A percentile compares a stretch with the other conserved stretches of the same genome.
Evolutionary conservation across 2,113 vertebrate species (phyloP).

Genomic region (Procavia capensis): DNA sequence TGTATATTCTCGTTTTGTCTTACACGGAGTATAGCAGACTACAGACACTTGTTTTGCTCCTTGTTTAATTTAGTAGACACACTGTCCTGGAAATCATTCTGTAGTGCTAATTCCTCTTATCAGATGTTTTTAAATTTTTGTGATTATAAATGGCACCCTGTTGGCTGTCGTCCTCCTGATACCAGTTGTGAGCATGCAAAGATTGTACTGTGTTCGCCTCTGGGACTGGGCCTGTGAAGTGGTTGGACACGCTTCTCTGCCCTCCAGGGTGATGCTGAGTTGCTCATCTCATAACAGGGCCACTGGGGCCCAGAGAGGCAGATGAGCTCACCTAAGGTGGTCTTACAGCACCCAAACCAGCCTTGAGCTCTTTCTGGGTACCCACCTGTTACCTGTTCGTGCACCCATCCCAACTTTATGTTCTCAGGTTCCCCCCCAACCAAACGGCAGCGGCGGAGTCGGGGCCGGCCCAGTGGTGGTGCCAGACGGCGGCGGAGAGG

Average conservation of each 20-base stretch:
- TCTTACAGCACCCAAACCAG: neutral
- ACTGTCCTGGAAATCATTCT: neutral
- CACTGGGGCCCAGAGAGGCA: neutral
- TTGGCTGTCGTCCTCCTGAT: neutral
- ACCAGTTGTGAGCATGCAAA: neutral
- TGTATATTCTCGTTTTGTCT: neutral
- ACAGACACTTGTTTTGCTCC: neutral
- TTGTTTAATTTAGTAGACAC: neutral
- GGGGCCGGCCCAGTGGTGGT: conserved; percentile 76
- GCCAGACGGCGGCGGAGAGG: conserved; percentile 84
- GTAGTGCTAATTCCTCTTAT: neutral
- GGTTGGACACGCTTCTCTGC: too few species aligned
- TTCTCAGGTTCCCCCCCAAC: conserved; percentile 86
- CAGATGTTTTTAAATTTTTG: neutral
- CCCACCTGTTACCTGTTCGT: neutral
- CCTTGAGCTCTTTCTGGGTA: neutral
- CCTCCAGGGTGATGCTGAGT: neutral
- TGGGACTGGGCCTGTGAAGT: neutral
- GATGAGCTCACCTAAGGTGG: neutral
- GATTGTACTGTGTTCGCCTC: neutral
- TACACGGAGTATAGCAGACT: neutral
- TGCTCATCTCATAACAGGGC: neutral
- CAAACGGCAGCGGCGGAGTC: conserved; percentile 80
- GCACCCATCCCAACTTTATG: neutral
- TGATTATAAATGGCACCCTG: neutral